Evolutionary conservation across 2,888 invertebrate species (phyloP), one percentile per base, ranked within the genome.

Genomic region (Diogma glabrata): DNA sequence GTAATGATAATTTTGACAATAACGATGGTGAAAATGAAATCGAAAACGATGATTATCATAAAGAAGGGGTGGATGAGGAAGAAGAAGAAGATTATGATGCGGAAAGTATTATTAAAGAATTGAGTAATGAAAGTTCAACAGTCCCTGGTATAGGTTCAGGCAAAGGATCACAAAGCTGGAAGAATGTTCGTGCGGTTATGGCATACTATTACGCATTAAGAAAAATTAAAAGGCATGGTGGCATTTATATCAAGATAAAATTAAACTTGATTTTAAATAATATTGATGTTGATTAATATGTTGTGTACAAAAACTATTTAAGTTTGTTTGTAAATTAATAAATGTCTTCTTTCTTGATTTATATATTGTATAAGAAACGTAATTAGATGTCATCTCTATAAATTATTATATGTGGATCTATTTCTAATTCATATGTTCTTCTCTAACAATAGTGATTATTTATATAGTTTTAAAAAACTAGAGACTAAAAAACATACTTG

Each of bases 151-250:
- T 6, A 12, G 24, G 36, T 24, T n/a, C 19, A n/a, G 40, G 28
- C n/a, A 59, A 59, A 52, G 57, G 59, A 51, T 61, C 61, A 43
- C 86, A 85, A 75, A 86, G 84, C 70, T 89, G 88, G 88, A 82
- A 83, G 72, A 87, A 86, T 75, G 81, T 89, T 63, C 80, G 87
- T 67, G 87, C 87, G 64, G 88, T 87, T 67, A 85, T 88, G 86
- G 85, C 87, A 66, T 86, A 87, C 77, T 88, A 88, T 79, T 84
- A 86, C 74, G 82, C 87, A 63, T 81, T 89, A 69, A 80, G 88
- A 75, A 86, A 87, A 76, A 88, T 89, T 75, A 87, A 88, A 84
- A 88, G 88, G 88, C 87, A 77, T 73, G 77, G 62, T 64, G 36
- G n/a, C 30, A n/a, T 30, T n/a, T 5, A 30, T 30, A 30, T 5